A percentile compares a stretch with the other conserved stretches of the same genome.
Conservation (phyloP, 2,113 vertebrate species). For the Clarias macrocephalus region DNA sequence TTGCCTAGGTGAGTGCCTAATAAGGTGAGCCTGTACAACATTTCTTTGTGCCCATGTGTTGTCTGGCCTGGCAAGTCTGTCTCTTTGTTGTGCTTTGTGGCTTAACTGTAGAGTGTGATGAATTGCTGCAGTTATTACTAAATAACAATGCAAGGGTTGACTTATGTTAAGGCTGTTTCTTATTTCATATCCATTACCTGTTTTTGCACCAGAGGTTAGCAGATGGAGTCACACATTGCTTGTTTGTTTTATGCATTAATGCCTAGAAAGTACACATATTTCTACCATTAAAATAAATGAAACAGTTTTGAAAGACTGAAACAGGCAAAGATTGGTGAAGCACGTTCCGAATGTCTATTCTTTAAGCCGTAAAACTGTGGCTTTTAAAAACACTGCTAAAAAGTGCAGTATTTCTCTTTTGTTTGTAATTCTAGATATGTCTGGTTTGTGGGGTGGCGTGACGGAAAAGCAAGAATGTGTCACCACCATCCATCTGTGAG, state of each 20-base stretch:
- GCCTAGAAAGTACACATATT: background rate
- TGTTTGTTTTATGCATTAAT: background rate
- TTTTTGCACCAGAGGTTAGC: background rate
- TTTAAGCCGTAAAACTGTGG: background rate
- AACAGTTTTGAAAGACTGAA: background rate
- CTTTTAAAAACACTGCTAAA: background rate
- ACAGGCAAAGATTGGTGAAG: background rate
- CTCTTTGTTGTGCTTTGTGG: background rate
- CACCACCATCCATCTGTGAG: background rate
- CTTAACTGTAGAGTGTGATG: constrained; percentile 32
- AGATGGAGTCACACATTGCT: constrained; percentile 5
- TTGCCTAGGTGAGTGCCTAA: constrained; percentile 8
- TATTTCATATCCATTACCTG: constrained; percentile 1
- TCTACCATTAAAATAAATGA: background rate
- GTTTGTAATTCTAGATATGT: background rate
- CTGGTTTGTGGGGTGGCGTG: background rate
- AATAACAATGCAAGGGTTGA: constrained; percentile 5
- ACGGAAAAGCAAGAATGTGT: background rate
- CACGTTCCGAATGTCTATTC: background rate
- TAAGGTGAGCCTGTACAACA: background rate
- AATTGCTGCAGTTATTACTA: constrained; percentile 40
- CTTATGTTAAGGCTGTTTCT: constrained; percentile 22
- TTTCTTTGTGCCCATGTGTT: constrained; percentile 5
- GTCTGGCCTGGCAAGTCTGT: constrained; percentile 12
- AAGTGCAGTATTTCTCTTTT: background rate